Conservation (phyloP, 2,888 invertebrate genomes). For the Cetonia aurata region DNA sequence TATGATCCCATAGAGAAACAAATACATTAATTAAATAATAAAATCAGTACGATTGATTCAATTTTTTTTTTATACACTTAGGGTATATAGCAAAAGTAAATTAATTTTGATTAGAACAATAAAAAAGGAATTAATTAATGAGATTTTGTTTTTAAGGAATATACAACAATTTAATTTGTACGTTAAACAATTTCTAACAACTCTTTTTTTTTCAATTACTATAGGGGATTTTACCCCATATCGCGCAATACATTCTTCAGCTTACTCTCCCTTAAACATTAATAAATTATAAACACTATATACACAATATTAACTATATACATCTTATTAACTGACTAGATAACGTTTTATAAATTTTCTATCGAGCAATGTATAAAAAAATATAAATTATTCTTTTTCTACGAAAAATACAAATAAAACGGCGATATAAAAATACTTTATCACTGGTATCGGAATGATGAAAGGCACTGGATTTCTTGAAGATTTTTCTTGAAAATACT, state of each 20-base stretch:
- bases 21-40: constrained; percentile 5
- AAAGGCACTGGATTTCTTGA: constrained; percentile 62
- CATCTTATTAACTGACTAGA: constrained; percentile 45
- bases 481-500: constrained; percentile 37
- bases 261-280: constrained; percentile 30
- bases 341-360: constrained; percentile 59
- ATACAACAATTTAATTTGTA: constrained; percentile 30
- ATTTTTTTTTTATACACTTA: constrained; percentile 20
- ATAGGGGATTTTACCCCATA: background rate
- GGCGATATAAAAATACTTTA: constrained; percentile 55
- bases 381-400: constrained; percentile 56
- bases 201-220: too few species aligned
- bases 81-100: background rate
- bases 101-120: constrained; percentile 26
- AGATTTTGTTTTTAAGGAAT: background rate
- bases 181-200: background rate
- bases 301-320: constrained; percentile 55
- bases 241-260: background rate
- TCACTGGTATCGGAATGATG: constrained; percentile 61
- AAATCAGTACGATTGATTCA: constrained; percentile 39
- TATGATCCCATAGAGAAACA: constrained; percentile 19
- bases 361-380: constrained; percentile 61
- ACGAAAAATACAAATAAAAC: constrained; percentile 35
- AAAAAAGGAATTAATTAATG: constrained; percentile 9
- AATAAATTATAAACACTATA: constrained; percentile 59